phyloP scores from a whole-genome alignment of 2,797 vertebrate genomes.

The Orientallactaga sibirica region DNA sequence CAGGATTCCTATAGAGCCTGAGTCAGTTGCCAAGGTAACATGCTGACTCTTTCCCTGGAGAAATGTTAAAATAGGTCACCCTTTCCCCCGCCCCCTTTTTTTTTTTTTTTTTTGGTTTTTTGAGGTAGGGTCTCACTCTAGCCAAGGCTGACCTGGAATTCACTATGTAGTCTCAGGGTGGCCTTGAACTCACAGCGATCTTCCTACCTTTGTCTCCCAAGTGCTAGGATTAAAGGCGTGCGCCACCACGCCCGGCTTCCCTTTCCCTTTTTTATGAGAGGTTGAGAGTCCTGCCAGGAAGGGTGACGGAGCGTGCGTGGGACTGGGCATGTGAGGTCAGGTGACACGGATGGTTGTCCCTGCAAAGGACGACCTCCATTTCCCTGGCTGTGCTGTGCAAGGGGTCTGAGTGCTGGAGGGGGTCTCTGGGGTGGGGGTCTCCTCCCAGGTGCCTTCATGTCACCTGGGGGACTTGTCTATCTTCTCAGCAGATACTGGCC shows the following conservation, averaged over 20 bases:
- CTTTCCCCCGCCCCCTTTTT: conserved; percentile 56
- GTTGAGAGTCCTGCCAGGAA: conserved; percentile 63
- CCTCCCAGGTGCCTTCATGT: background rate
- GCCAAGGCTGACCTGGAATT: too few relatives aligned
- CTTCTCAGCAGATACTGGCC: background rate
- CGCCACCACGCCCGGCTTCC: too few relatives aligned
- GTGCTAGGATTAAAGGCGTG: too few relatives aligned
- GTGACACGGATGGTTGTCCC: conserved; percentile 3
- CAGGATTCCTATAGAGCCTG: conserved; percentile 6
- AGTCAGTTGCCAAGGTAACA: conserved; percentile 74
- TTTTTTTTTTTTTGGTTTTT: too few relatives aligned
- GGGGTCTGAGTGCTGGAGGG: background rate
- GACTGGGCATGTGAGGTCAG: conserved; percentile 45
- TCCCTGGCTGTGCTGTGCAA: background rate
- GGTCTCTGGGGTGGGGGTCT: background rate
- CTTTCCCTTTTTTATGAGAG: conserved; percentile 28
- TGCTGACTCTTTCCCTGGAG: conserved; percentile 72
- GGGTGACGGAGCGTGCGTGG: background rate
- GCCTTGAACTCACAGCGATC: too few relatives aligned
- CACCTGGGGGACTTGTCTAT: background rate
- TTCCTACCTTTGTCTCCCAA: too few relatives aligned
- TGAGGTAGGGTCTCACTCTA: too few relatives aligned
- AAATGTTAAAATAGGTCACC: conserved; percentile 82
- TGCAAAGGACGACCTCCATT: background rate
- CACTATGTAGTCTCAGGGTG: too few relatives aligned